phyloP scores from a whole-genome alignment of 2,888 invertebrate species.

The Drosophila lutescens region DNA sequence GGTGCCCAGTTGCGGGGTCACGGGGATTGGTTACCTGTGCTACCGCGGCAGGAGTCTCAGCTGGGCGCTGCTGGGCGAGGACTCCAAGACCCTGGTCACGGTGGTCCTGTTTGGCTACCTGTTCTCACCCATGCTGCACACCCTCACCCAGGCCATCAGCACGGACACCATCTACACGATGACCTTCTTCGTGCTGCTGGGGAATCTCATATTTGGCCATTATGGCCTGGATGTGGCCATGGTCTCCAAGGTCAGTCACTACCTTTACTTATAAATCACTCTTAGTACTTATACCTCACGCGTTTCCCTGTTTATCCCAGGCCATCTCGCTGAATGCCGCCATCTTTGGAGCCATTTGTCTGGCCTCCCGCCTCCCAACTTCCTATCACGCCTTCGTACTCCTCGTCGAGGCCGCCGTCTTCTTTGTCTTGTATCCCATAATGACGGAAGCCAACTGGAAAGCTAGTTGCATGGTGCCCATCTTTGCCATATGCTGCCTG shows the following conservation, averaged over 20 bases:
- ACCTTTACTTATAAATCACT: no score
- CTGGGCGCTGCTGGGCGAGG: conserved; percentile 84
- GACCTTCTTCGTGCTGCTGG: conserved; percentile 93
- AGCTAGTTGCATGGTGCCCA: conserved; percentile 86
- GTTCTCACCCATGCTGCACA: conserved; percentile 95
- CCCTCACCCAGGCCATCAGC: conserved; percentile 97
- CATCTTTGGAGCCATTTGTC: conserved; percentile 96
- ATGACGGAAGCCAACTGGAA: conserved; percentile 88
- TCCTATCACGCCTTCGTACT: conserved; percentile 95
- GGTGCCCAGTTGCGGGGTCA: conserved; percentile 85
- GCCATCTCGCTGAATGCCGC: conserved; percentile 97
- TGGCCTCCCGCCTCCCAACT: conserved; percentile 95
- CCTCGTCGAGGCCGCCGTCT: conserved; percentile 93
- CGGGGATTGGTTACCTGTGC: conserved; percentile 87
- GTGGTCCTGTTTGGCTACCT: conserved; percentile 94
- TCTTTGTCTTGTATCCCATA: conserved; percentile 95
- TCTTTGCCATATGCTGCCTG: conserved; percentile 85
- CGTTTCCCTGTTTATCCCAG: not conserved
- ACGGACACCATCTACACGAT: conserved; percentile 98
- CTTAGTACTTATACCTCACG: no score
- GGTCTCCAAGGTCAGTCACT: conserved; percentile 88
- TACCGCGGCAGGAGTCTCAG: conserved; percentile 84
- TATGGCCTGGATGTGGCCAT: conserved; percentile 94
- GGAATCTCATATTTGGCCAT: conserved; percentile 96
- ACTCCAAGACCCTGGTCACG: conserved; percentile 91